Evolutionary conservation across 2,113 vertebrate genomes (phyloP), one percentile per base, ranked within the genome.

Genomic region (Chloropsis hardwickii): DNA sequence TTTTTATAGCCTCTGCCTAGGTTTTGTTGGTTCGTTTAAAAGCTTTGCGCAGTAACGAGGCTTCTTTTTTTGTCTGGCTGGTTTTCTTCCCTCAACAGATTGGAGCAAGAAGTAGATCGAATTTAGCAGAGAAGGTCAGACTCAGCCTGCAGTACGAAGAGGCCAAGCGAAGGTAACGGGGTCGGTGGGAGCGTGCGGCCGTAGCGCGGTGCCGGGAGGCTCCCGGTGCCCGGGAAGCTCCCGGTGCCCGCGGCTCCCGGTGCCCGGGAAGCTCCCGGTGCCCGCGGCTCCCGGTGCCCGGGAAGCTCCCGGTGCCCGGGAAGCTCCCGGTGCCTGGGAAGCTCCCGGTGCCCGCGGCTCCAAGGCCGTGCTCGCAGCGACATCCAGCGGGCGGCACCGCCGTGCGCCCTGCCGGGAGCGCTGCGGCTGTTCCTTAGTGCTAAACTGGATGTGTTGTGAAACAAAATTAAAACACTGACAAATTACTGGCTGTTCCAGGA

Each of bases 91-190:
- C 40, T 64, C 60, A 66, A 60, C 88, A 98, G 98, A 91, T 97
- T 20, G 98, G 98, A 91, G 65, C 95, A 72, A 98, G 98, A 95
- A 98, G 91, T 65, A 97, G 98, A 96, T 98, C 97, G n/a, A 98
- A 97, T 80, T 95, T 99, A 95, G 98, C 98, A 53, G 98, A 99
- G 94, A 98, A 98, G 95, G 98, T 98, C 97, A 97, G 98, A 57
- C 97, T 99, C 51, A 99, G 98, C 54, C 98, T 99, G 35, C 98
- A 98, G 50, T 99, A 98, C 25, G 98, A 98, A 95, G 98, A 98
- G 94, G 98, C 98, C 80, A 98, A 98, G 87, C 97, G 98, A 94
- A 98, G 98, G 98, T 99, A 97, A 92, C 4, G 3, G 85, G 50
- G 21, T 57, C 57, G 19, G 62, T 69, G 23, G 47, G 31, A n/a